These are phyloP conservation scores for Clepsis dumicolana DNA, from an alignment of 2,888 invertebrate genomes.

Conservation along the genomic window DNA sequence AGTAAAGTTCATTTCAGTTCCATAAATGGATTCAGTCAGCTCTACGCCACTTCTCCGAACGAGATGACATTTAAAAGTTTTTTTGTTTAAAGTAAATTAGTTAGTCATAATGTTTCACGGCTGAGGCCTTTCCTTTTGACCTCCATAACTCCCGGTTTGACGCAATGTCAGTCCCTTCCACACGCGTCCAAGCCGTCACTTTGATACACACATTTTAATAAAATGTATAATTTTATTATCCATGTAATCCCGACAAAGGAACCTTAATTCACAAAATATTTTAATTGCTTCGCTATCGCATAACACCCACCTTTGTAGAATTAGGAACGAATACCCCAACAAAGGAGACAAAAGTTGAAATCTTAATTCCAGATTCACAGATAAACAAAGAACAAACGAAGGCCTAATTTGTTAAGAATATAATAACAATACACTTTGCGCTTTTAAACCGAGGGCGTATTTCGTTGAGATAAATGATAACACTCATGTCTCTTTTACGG, in stretches of 20 bases:
- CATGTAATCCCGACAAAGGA: neutral
- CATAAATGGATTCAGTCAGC: too few species aligned
- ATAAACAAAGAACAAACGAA: slow-evolving; percentile 31
- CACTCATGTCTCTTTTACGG: slow-evolving; percentile 39
- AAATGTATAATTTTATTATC: neutral
- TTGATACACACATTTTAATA: neutral
- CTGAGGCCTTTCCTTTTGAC: too few species aligned
- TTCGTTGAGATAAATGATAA: slow-evolving; percentile 41
- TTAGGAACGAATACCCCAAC: slow-evolving; percentile 10
- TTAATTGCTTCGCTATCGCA: slow-evolving; percentile 7
- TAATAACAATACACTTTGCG: slow-evolving; percentile 42
- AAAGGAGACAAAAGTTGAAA: slow-evolving; percentile 24
- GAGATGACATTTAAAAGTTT: too few species aligned
- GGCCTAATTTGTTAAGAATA: slow-evolving; percentile 42
- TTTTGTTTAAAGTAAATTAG: too few species aligned
- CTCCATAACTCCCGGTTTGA: too few species aligned
- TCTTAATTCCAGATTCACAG: slow-evolving; percentile 32
- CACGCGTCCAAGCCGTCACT: too few species aligned
- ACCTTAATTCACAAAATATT: neutral
- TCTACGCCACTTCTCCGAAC: too few species aligned
- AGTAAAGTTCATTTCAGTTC: too few species aligned
- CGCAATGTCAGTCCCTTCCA: too few species aligned
- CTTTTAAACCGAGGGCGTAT: slow-evolving; percentile 41
- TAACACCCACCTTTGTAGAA: neutral
- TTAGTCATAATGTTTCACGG: too few species aligned